Evolutionary conservation across 1,140 invertebrate genomes (phyloP).

Genomic region (Drosophila rhopaloa): DNA sequence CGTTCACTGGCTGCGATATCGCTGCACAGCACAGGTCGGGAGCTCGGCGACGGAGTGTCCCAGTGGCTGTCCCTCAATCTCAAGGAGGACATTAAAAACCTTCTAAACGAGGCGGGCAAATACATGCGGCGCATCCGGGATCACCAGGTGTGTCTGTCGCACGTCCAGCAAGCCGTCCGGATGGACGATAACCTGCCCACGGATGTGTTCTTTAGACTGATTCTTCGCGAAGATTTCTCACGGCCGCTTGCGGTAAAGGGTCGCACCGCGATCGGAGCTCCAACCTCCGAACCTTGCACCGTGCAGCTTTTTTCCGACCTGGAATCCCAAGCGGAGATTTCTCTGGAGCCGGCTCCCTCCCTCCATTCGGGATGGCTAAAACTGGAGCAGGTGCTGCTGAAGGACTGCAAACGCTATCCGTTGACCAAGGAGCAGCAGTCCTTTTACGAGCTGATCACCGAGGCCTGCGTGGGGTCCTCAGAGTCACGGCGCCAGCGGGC

Average conservation of each 20-base stretch:
- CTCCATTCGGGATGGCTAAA: conserved; percentile 9
- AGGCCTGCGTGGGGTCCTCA: conserved; percentile 13
- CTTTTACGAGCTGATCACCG: conserved; percentile 30
- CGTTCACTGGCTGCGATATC: conserved; percentile 5
- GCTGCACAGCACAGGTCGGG: neutral
- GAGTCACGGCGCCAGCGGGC: conserved; percentile 9
- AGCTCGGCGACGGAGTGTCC: neutral
- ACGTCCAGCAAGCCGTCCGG: conserved; percentile 12
- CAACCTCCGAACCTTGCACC: neutral
- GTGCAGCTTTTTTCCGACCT: neutral
- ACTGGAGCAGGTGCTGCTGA: conserved; percentile 24
- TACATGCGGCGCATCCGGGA: conserved; percentile 15
- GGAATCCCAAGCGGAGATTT: neutral
- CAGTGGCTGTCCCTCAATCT: conserved; percentile 8
- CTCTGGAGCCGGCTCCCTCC: neutral
- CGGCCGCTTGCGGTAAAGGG: neutral
- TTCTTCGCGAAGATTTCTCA: neutral
- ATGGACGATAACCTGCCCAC: neutral
- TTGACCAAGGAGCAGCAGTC: conserved; percentile 37
- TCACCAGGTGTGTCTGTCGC: neutral
- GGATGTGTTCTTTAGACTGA: neutral
- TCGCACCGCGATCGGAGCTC: too few relatives aligned
- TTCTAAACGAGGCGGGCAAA: conserved; percentile 24
- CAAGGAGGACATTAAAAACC: neutral
- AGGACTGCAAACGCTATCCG: conserved; percentile 14